Base-by-base conservation (phyloP, 1,140 invertebrate species). In the Coboldia fuscipes region DNA sequence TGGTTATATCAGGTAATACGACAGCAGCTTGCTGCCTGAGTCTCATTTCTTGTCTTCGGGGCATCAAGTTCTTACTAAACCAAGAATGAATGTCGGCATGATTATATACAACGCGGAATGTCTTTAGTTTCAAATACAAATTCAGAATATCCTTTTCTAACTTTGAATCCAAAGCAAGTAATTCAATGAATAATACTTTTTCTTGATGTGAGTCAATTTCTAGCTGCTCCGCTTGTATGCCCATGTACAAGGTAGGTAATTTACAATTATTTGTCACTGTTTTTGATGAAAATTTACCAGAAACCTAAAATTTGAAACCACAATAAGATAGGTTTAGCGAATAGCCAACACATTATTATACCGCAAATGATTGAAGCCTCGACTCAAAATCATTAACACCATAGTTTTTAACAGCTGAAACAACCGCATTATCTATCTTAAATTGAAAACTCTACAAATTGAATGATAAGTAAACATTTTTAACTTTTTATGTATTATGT, bases 151-250 rank as follows among this genome's bases (percentile, higher is more conserved):
- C 59, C 30, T 77, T 65, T 41, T 75, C 69, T 23, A 78, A 44
- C 62, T 75, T 74, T n/a, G 74, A 68, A 48, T 80, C 72, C 27
- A 80, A 51, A 35, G 70, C 71, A 9, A 80, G 54, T 37, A 68
- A 70, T 42, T 70, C 66, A 12, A 80, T 49, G 29, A 67, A 66
- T 4, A 80, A 45, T 13, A 75, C 43, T 41, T 68, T 70, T 38
- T 74, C 68, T 34, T 60, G 57, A 36, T 60, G 60, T 20, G 66
- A 66, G 17, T 60, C 55, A 38, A 81, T 51, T 31, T 66, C 65
- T 14, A 78, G 56, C 38, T 70, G 66, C 35, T 74, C 67, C 39
- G 75, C 53, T 42, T 68, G 65, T 37, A 77, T 50, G 17, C 70
- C 68, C 22, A 76, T 61, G 43, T 70, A 65, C 39, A 75, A 51